phyloP scores from a whole-genome alignment of 2,888 invertebrate genomes.

The Tipula confusa region DNA sequence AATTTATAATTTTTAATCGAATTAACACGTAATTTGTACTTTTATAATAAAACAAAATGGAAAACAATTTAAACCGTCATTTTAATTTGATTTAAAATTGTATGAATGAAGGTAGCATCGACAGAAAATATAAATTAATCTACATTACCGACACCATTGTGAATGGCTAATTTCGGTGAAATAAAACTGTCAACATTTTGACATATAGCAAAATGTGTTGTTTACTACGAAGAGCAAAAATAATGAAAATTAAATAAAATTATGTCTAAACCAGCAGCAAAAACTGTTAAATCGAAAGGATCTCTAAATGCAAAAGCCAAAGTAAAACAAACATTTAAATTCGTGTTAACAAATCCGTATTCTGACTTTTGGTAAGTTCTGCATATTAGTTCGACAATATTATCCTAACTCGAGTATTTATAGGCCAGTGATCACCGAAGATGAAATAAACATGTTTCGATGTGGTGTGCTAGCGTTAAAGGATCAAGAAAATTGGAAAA shows the following conservation, averaged over 20 bases:
- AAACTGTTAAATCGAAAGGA: background rate
- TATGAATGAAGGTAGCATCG: background rate
- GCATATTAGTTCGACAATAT: background rate
- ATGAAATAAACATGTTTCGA: background rate
- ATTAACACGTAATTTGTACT: background rate
- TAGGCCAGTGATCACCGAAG: background rate
- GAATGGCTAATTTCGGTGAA: background rate
- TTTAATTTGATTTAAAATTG: background rate
- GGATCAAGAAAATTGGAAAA: background rate
- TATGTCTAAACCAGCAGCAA: background rate
- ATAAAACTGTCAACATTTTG: background rate
- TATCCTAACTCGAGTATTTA: background rate
- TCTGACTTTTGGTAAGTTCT: background rate
- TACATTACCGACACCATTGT: background rate
- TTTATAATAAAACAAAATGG: background rate
- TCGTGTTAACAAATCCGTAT: background rate
- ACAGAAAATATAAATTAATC: background rate
- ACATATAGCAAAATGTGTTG: background rate
- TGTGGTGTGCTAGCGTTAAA: background rate
- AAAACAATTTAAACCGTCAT: background rate
- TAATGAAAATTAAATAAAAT: background rate
- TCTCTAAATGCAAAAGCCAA: background rate
- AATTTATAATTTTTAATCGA: slow-evolving; percentile 1
- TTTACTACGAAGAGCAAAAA: background rate
- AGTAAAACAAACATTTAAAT: slow-evolving; percentile 9